Evolutionary conservation across 2,888 invertebrate genomes (phyloP).

Genomic region (Tenthredo notha): DNA sequence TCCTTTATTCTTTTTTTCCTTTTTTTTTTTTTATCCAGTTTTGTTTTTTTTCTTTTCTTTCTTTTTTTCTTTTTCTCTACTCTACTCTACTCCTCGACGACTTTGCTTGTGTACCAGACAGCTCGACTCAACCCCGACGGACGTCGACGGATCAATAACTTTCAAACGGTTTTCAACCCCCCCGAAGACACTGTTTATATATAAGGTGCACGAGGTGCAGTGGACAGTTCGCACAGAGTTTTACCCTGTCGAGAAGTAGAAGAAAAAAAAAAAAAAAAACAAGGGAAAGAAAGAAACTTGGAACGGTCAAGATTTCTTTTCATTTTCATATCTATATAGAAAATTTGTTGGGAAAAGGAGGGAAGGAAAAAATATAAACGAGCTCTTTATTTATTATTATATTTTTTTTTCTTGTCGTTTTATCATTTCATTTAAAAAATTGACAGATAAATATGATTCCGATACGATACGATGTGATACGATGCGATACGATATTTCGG

Average conservation of each 20-base stretch:
- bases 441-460: neutral
- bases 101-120: conserved; percentile 53
- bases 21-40: neutral
- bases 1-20: conserved; percentile 59
- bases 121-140: conserved; percentile 64
- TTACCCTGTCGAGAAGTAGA: too few relatives aligned
- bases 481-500: neutral
- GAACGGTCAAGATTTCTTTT: too few relatives aligned
- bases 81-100: conserved; percentile 59
- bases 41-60: neutral
- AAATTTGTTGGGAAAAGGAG: too few relatives aligned
- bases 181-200: neutral
- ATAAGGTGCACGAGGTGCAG: neutral
- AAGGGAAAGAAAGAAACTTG: too few relatives aligned
- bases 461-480: neutral
- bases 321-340: too few relatives aligned
- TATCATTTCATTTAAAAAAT: too few relatives aligned
- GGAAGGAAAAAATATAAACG: too few relatives aligned
- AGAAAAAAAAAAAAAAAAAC: too few relatives aligned
- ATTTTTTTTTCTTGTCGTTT: too few relatives aligned
- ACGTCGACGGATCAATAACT: conserved; percentile 72
- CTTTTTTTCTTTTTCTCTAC: conserved; percentile 42
- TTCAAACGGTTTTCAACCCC: conserved; percentile 38
- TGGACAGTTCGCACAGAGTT: neutral
- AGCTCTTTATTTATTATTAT: too few relatives aligned